Base-by-base conservation (phyloP, 2,113 vertebrate species). In the Otocyon megalotis region DNA sequence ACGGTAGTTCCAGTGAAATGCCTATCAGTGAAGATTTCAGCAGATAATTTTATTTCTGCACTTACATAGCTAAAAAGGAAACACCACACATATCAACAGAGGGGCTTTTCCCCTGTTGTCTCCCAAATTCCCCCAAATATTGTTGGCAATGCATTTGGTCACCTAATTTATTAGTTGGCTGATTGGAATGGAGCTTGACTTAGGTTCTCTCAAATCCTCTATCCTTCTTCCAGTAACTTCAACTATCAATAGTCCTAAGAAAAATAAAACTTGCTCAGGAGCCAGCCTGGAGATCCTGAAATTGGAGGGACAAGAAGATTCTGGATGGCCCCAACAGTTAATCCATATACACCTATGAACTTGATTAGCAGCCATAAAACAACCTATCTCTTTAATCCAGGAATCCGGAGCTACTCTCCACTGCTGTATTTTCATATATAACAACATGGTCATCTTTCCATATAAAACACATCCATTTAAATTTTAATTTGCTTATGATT, bases 11-110 rank as follows among this genome's bases (percentile, higher is more conserved):
- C 93, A 94, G 95, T 80, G 58, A 97, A 98, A 98, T 94, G 98
- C 26, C 77, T 94, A 98, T 98, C 96, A 87, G 98, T 97, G 98
- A 98, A 98, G 97, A 97, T 98, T 98, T 98, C 98, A 98, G 98
- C 96, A 98, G 98, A 98, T 97, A 96, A 89, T 88, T 96, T 98
- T 98, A 98, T 98, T 98, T 98, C 93, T 95, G 94, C 81, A 84
- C 92, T 81, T 92, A 87, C 90, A 95, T 63, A 96, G 94, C 97
- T 97, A 97, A 97, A 95, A 87, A 65, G 58, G 58, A 96, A 97
- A 90, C 24, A 48, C 22, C 2, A 10, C 15, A 28, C n/a, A 15
- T 77, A 69, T 32, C 56, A 92, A n/a, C 6, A n/a, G 87, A 26
- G 2, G 54, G 43, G 43, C 4, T 5, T 53, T 77, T 87, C 60